A percentile compares a stretch with the other conserved stretches of the same genome.
Conservation (phyloP, 1,140 invertebrate species). For the Pachypeltis micranthus region DNA sequence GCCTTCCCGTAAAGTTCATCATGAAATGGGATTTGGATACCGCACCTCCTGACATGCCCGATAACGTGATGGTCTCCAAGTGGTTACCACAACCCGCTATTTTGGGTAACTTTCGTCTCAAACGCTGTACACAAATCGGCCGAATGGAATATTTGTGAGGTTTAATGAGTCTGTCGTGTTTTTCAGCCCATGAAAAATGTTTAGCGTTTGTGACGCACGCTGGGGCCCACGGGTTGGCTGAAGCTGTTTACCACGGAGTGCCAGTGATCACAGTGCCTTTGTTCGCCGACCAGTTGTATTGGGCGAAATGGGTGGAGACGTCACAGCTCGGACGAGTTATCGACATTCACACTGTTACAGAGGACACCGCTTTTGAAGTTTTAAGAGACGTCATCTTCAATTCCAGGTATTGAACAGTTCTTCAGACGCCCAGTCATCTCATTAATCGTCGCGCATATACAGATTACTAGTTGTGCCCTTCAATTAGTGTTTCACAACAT, state of each 20-base stretch:
- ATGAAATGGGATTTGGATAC: constrained; percentile 60
- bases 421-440: too few species aligned
- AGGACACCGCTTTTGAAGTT: background rate
- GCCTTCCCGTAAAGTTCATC: constrained; percentile 44
- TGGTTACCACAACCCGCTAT: constrained; percentile 62
- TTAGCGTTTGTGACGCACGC: constrained; percentile 36
- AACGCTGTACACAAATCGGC: background rate
- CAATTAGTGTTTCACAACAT: too few species aligned
- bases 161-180: background rate
- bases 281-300: constrained; percentile 34
- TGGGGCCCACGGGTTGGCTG: constrained; percentile 36
- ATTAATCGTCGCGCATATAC: too few species aligned
- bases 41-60: constrained; percentile 36
- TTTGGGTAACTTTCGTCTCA: constrained; percentile 39
- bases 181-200: constrained; percentile 30
- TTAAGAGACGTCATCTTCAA: background rate
- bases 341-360: background rate
- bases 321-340: background rate
- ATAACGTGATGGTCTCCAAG: constrained; percentile 49
- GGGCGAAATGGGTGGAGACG: background rate
- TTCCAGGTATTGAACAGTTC: too few species aligned
- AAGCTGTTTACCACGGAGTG: constrained; percentile 37
- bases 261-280: constrained; percentile 40
- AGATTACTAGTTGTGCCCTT: too few species aligned
- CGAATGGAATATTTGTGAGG: background rate